Evolutionary conservation across 2,113 vertebrate species (phyloP), one percentile per base, ranked within the genome.

Genomic region (Formicarius rufipectus): DNA sequence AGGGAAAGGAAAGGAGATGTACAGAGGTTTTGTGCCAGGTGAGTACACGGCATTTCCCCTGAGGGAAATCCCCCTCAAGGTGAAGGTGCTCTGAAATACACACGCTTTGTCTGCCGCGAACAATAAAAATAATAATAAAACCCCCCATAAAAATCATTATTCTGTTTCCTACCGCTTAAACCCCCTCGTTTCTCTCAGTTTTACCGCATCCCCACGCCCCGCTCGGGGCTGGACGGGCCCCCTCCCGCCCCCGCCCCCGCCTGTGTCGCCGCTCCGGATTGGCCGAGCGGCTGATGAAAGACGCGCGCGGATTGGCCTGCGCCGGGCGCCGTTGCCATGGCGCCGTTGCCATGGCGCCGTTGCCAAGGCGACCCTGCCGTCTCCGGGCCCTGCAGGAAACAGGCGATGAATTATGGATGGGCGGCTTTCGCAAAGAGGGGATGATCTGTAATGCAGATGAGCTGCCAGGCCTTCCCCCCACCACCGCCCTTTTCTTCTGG

Each of bases 371-470:
- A 96, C 96, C 95, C 90, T 96, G 97, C 98, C 92, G 98, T 98
- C 97, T 98, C 97, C 80, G 96, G 97, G 97, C 98, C 98, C 98
- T 73, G 98, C 98, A 98, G 98, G 98, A 98, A 98, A 97, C 98
- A 97, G 97, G 97, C 97, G 93, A 99, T 99, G 99, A 99, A 99
- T 99, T 99, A 99, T 99, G 99, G 98, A 99, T 99, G 98, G 97
- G 95, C 98, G 98, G 95, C 98, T 98, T 98, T 98, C 98, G 98
- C 94, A 84, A 96, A 98, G 98, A 97, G 97, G 95, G 96, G 21
- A 98, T 98, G 98, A 98, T 99, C 98, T 99, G 98, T 98, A 98
- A 99, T 99, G 98, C 98, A 99, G 98, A 99, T 99, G 98, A 99
- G 98, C 96, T 93, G 95, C 93, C 77, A 91, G 90, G 59, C 93